phyloP scores from a whole-genome alignment of 2,888 invertebrate genomes.

The Lochmaea capreae region DNA sequence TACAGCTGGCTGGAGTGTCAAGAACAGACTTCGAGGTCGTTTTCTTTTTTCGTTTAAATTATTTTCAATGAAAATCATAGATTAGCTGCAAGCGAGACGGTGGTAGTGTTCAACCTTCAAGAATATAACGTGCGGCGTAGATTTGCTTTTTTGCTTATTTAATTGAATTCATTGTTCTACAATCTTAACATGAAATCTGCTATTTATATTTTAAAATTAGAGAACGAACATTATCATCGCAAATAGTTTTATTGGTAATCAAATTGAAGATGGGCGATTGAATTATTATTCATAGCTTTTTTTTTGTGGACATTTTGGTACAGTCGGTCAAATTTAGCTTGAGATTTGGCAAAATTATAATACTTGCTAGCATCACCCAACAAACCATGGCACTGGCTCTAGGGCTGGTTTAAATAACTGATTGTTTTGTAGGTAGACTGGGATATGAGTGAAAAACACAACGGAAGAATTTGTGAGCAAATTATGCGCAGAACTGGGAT shows the following conservation, averaged over 20 bases:
- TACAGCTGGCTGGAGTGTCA: constrained; percentile 19
- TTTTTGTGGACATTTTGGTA: too few species aligned
- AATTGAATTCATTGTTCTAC: background rate
- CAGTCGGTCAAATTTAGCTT: too few species aligned
- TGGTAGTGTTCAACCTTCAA: background rate
- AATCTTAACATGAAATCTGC: background rate
- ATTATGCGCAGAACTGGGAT: constrained; percentile 94
- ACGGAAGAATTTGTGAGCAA: constrained; percentile 96
- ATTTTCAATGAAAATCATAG: constrained; percentile 9
- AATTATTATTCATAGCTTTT: too few species aligned
- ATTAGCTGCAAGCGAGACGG: background rate
- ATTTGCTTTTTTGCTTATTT: background rate
- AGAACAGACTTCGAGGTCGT: constrained; percentile 12
- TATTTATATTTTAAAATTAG: too few species aligned
- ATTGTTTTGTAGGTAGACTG: constrained; percentile 83
- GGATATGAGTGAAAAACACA: constrained; percentile 99
- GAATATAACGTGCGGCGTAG: background rate
- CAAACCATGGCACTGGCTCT: too few species aligned
- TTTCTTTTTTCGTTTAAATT: background rate
- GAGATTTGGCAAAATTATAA: too few species aligned
- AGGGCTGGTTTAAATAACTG: too few species aligned
- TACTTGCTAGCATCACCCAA: too few species aligned
- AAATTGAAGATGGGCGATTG: too few species aligned
- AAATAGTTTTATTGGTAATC: too few species aligned
- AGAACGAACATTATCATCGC: too few species aligned